Evolutionary conservation across 1,140 invertebrate species (phyloP), one percentile per base, ranked within the genome.

Genomic region (Leptopilina clavipes): DNA sequence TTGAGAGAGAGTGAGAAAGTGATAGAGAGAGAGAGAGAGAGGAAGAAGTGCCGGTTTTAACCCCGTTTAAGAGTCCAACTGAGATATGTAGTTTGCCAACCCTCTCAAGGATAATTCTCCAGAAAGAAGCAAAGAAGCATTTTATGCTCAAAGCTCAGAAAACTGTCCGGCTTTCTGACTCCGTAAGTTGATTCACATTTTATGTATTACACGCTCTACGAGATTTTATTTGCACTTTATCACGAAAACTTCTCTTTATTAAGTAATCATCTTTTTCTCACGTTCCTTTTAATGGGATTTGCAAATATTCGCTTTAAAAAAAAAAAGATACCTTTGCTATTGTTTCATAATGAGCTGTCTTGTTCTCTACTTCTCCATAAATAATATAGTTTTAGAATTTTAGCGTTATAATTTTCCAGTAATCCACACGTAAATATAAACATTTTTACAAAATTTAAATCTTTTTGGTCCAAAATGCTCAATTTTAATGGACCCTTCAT

Each of bases 61-160:
- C 59, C 59, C 59, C 59, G 59, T 31, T 65, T 65, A 65, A 65
- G 59, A 22, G 59, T 65, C 59, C 59, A 31, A 65, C 59, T 65
- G 22, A 65, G 59, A 65, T 65, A 25, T 65, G 25, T n/a, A 37
- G 59, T 25, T 65, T 65, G 59, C 59, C 59, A 31, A 65, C 59
- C 59, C 59, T 65, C 59, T 65, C 19, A 31, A 65, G 59, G 19
- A 31, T 65, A 65, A 31, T 65, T 65, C 59, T 65, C 59, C 11
- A 31, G 59, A 37, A 31, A 65, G 59, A 65, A 65, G 59, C 25
- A 65, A 65, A 65, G 59, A 65, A 65, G 59, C 12, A 65, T 65
- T 65, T 31, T 65, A 65, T 65, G 59, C 22, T 65, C 59, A 65
- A 65, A 37, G 59, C 59, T 65, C 22, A 25, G 59, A 8, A 65